phyloP scores from a whole-genome alignment of 2,888 invertebrate species.

The Hypomecis punctinalis region DNA sequence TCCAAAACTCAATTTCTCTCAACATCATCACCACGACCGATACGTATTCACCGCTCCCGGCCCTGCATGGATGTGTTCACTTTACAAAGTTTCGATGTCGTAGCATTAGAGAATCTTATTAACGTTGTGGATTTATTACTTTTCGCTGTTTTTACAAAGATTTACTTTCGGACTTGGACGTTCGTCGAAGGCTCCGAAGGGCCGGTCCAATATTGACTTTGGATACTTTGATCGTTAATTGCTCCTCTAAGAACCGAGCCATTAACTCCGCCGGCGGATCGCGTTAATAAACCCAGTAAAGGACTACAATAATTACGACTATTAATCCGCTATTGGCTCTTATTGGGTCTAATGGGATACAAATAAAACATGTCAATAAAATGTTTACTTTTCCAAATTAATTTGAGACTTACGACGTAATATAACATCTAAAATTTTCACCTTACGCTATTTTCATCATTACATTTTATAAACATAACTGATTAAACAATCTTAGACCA shows the following conservation, averaged over 20 bases:
- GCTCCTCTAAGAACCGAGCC: slow-evolving; percentile 35
- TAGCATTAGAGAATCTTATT: slow-evolving; percentile 29
- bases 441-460: background rate
- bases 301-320: slow-evolving; percentile 32
- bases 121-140: slow-evolving; percentile 36
- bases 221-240: slow-evolving; percentile 40
- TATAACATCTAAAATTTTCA: background rate
- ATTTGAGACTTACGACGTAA: background rate
- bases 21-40: slow-evolving; percentile 41
- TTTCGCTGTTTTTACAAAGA: slow-evolving; percentile 25
- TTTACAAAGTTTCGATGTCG: slow-evolving; percentile 32
- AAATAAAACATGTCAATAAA: slow-evolving; percentile 15
- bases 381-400: background rate
- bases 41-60: slow-evolving; percentile 29
- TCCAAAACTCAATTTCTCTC: slow-evolving; percentile 52
- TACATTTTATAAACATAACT: too few species aligned
- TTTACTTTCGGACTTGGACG: slow-evolving; percentile 29
- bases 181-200: slow-evolving; percentile 22
- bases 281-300: slow-evolving; percentile 38
- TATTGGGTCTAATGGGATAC: slow-evolving; percentile 18
- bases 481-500: too few species aligned
- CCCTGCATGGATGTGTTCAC: slow-evolving; percentile 37
- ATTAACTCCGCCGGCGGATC: slow-evolving; percentile 36
- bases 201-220: slow-evolving; percentile 38
- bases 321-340: slow-evolving; percentile 35